Base-by-base conservation (phyloP, 2,113 vertebrate species). In the Martes martes region DNA sequence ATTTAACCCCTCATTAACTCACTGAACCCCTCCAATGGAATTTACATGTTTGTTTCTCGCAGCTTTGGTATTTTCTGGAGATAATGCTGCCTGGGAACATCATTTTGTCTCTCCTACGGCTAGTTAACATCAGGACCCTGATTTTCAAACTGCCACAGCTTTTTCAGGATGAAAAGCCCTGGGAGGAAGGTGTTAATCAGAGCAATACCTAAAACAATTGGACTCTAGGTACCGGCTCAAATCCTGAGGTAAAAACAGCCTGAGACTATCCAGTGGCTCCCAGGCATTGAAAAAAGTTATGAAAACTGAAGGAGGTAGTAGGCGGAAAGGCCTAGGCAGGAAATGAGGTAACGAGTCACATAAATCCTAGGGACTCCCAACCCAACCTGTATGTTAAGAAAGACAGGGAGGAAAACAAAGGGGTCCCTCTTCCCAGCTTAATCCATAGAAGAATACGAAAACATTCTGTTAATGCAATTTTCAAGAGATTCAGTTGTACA, bases 131-230 rank as follows among this genome's bases (percentile, higher is more conserved):
- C 47, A 36, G 47, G 94, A 97, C 85, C 92, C 91, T 24, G 63
- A 92, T 85, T 93, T 94, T 94, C 95, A 95, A 97, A 95, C 65
- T 69, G 85, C 96, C 88, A 52, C 52, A n/a, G 88, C 76, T 36
- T 96, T 97, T 92, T 67, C 74, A 89, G 89, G 26, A 67, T 79
- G 65, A 96, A 90, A 95, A 96, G 50, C 95, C 97, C 89, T 81
- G 89, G 9, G 89, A 98, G 96, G 96, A 97, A 97, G 94, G 84
- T 97, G 96, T 95, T 97, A 96, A 98, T 97, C 97, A 98, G 98
- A 97, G 96, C 97, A 92, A 95, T 81, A 96, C 90, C 96, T 95
- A 69, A 87, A 96, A 96, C 95, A 96, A 97, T 52, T 94, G 94
- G 92, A 91, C 87, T 94, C 92, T 28, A 82, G 95, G 93, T 90